These are phyloP conservation scores for Anthoscopus minutus DNA, from an alignment of 2,113 vertebrate genomes.

Conservation along the genomic window DNA sequence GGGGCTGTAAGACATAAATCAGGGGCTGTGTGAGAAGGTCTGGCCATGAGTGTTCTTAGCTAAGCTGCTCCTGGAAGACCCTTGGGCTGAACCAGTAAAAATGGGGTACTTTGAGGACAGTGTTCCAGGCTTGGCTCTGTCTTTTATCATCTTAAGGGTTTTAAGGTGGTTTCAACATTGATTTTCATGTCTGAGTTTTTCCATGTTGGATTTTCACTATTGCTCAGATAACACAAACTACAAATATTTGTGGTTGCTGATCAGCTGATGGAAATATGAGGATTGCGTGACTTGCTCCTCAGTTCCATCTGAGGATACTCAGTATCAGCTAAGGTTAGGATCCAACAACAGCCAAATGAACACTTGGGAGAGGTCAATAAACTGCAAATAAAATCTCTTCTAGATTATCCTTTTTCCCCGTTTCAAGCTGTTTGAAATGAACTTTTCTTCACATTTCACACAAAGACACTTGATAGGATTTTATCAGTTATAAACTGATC, in stretches of 20 bases:
- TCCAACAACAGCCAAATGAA: neutral
- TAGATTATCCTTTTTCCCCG: neutral
- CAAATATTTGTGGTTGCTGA: constrained; percentile 70
- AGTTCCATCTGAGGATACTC: constrained; percentile 9
- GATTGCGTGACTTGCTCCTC: constrained; percentile 30
- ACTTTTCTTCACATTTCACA: neutral
- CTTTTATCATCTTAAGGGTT: constrained; percentile 65
- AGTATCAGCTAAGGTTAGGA: constrained; percentile 49
- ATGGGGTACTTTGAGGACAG: constrained; percentile 58
- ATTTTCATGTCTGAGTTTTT: constrained; percentile 69
- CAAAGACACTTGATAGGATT: neutral
- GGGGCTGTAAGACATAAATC: neutral
- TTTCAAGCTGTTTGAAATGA: neutral
- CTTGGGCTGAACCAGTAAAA: neutral
- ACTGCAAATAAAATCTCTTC: neutral
- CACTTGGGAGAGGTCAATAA: neutral
- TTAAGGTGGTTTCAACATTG: constrained; percentile 72
- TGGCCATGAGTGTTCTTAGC: neutral
- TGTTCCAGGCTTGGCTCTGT: constrained; percentile 58
- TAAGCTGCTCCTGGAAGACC: neutral
- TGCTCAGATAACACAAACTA: constrained; percentile 64
- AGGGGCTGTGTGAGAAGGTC: neutral
- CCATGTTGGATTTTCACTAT: constrained; percentile 66
- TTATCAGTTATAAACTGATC: neutral
- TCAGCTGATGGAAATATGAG: constrained; percentile 56